These are phyloP conservation scores for Cheilosia impressa DNA, from an alignment of 2,888 invertebrate species.

Conservation along the genomic window DNA sequence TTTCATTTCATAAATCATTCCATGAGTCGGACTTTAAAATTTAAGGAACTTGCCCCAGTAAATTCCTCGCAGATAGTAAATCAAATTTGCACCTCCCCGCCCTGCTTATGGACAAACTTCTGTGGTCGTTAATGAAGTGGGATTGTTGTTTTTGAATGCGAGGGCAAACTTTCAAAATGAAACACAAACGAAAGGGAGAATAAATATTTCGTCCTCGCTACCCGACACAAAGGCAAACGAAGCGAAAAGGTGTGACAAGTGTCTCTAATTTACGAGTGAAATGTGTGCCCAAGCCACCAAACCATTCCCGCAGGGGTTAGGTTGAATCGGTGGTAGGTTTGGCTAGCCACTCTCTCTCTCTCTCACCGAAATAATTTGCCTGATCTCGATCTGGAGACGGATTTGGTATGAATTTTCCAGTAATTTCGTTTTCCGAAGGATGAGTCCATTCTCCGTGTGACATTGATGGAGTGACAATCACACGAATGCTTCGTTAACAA, in stretches of 20 bases:
- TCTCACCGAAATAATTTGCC: not conserved
- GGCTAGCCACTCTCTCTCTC: not conserved
- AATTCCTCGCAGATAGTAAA: constrained; percentile 50
- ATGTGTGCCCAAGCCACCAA: constrained; percentile 35
- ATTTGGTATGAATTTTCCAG: constrained; percentile 29
- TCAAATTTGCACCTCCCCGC: constrained; percentile 50
- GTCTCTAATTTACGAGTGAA: constrained; percentile 68
- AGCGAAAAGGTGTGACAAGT: constrained; percentile 73
- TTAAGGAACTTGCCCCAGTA: not conserved
- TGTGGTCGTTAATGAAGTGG: constrained; percentile 69
- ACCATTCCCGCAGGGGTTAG: constrained; percentile 10
- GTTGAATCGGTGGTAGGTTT: not conserved
- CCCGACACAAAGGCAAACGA: constrained; percentile 36
- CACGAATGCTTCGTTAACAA: constrained; percentile 57
- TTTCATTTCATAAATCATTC: too few relatives aligned
- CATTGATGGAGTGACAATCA: constrained; percentile 70
- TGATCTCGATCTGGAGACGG: constrained; percentile 22
- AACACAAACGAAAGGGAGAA: constrained; percentile 6
- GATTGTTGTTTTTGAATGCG: constrained; percentile 22
- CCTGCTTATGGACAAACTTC: constrained; percentile 43
- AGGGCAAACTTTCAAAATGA: constrained; percentile 41
- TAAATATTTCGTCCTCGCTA: constrained; percentile 22
- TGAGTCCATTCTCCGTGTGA: constrained; percentile 52
- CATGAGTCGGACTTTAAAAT: not conserved
- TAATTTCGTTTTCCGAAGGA: constrained; percentile 33